A percentile compares a stretch with the other conserved stretches of the same genome.
Conservation (phyloP, 2,113 vertebrate species). For the Columba janthina region DNA sequence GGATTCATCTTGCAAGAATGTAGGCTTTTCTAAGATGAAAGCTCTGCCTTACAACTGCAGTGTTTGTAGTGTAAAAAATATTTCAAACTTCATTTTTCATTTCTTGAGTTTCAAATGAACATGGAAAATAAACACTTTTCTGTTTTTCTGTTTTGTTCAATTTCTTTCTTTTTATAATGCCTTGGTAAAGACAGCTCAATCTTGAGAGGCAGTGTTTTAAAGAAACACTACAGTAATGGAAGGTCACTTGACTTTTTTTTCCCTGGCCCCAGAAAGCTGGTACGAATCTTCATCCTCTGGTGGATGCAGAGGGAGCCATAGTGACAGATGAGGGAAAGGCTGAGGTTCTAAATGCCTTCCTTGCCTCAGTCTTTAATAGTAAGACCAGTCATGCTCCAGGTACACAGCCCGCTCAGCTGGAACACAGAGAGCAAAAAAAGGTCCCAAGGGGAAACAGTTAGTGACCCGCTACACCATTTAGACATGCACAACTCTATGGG, state of each 20-base stretch:
- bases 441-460: too few species aligned
- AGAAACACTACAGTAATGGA: background rate
- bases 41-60: too few species aligned
- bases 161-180: background rate
- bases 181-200: background rate
- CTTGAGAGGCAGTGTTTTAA: background rate
- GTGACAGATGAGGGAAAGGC: too few species aligned
- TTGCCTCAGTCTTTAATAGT: too few species aligned
- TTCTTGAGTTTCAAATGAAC: background rate
- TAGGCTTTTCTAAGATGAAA: background rate
- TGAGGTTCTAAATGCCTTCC: too few species aligned
- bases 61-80: background rate
- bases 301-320: too few species aligned
- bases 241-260: background rate
- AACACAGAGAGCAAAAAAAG: too few species aligned
- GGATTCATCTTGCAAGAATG: background rate
- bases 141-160: background rate
- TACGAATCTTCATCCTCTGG: too few species aligned
- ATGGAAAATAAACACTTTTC: fast-evolving
- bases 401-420: too few species aligned
- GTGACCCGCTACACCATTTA: too few species aligned
- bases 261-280: background rate
- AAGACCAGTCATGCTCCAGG: too few species aligned
- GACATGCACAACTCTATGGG: too few species aligned
- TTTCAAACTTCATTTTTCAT: background rate